Base-by-base conservation (phyloP, 2,797 vertebrate species). In the Acanthis flammea region DNA sequence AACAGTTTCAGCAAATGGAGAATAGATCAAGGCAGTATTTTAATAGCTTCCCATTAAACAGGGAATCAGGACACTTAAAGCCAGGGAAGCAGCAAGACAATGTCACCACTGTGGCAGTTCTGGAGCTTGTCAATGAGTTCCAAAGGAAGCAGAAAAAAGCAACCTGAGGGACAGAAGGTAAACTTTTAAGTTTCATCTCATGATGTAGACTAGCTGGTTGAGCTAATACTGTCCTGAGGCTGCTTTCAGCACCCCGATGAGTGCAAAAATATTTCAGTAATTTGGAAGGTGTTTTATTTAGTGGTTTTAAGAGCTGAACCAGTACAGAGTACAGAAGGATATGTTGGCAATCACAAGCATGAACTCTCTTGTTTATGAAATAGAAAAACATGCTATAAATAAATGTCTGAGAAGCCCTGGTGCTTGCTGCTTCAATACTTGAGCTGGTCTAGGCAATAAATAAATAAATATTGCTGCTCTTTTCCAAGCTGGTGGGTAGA, bases 401-500 rank as follows among this genome's bases (percentile, higher is more conserved):
- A 89, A 87, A 82, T 24, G 45, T 73, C 77, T 85, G 71, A 54
- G 63, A 82, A 91, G 45, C 31, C 35, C 65, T 67, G n/a, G 35
- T 91, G 31, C 37, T 88, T 81, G 72, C 31, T 4, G 1, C 48
- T 79, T 78, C 75, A 79, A 79, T 25, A 13, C 19, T 67, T 78
- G 57, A 79, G 30, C 42, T 74, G 82, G 54, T 65, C 73, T 88
- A 71, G 78, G 81, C 39, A 71, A 51, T 55, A 76, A 96, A 82
- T 71, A 95, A 96, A 96, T 96, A 92, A 96, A 84, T 95, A 91
- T 89, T 95, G 55, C 37, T 71, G 41, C 42, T 83, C 42, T 63
- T 95, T 95, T 95, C 97, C 96, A 97, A 96, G 94, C 86, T 94
- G 94, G 92, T 10, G 91, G 90, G 91, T 93, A 97, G 96, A 92